Evolutionary conservation across 2,888 invertebrate species (phyloP).

Genomic region (Camponotus fellah): DNA sequence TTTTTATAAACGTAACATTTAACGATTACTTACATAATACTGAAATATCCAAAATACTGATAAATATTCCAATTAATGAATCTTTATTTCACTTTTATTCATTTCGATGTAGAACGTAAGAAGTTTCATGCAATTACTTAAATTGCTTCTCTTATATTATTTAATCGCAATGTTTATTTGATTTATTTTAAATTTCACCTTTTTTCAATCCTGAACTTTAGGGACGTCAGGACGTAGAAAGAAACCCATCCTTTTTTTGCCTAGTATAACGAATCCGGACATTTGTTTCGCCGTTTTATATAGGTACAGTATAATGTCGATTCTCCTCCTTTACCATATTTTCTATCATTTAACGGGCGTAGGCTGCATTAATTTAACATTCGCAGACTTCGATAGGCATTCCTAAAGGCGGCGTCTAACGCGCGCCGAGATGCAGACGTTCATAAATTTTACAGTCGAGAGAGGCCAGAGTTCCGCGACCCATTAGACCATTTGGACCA

Average conservation of each 20-base stretch:
- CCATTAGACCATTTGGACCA: conserved; percentile 73
- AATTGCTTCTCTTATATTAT: conserved; percentile 9
- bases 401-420: conserved; percentile 72
- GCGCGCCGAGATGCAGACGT: conserved; percentile 61
- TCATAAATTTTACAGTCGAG: conserved; percentile 75
- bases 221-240: neutral
- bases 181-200: neutral
- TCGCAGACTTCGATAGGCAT: conserved; percentile 58
- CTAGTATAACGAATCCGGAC: neutral
- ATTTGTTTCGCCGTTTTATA: conserved; percentile 29
- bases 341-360: conserved; percentile 64
- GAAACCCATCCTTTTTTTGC: neutral
- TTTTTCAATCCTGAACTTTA: neutral
- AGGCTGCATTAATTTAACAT: conserved; percentile 61
- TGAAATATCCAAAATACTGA: neutral
- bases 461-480: conserved; percentile 70
- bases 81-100: conserved; percentile 19
- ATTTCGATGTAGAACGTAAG: conserved; percentile 1
- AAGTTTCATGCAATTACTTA: neutral
- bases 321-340: conserved; percentile 25
- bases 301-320: neutral
- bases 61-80: conserved; percentile 3
- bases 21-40: conserved; percentile 25
- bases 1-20: conserved; percentile 2
- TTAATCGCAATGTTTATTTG: neutral